phyloP scores from a whole-genome alignment of 2,113 vertebrate genomes.

The Eleginops maclovinus region DNA sequence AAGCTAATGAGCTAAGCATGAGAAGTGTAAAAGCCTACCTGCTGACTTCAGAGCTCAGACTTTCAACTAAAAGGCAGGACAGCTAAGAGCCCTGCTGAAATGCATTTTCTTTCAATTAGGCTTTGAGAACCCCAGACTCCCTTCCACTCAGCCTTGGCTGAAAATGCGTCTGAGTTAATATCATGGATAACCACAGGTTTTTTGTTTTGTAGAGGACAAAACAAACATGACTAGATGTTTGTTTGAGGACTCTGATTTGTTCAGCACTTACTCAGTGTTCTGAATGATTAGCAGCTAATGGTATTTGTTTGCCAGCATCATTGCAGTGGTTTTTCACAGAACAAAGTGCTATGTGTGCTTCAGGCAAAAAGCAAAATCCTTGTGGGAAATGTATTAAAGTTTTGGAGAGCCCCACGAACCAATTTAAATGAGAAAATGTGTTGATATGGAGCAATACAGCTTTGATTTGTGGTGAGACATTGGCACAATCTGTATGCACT shows the following conservation, averaged over 20 bases:
- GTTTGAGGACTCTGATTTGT: conserved; percentile 48
- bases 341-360: conserved; percentile 53
- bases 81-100: conserved; percentile 55
- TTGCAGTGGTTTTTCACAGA: conserved; percentile 30
- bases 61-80: conserved; percentile 53
- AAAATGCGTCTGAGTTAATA: conserved; percentile 33
- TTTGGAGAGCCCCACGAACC: conserved; percentile 36
- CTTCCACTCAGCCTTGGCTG: conserved; percentile 32
- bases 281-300: conserved; percentile 58
- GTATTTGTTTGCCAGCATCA: conserved; percentile 29
- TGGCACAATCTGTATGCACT: conserved; percentile 70
- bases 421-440: conserved; percentile 57
- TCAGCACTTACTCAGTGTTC: conserved; percentile 45
- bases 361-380: conserved; percentile 37
- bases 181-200: conserved; percentile 45
- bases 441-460: conserved; percentile 64
- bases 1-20: conserved; percentile 71
- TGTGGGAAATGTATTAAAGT: conserved; percentile 42
- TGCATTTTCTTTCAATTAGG: conserved; percentile 66
- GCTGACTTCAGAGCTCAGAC: conserved; percentile 64
- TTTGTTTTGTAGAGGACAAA: conserved; percentile 45
- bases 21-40: conserved; percentile 73
- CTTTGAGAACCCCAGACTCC: conserved; percentile 42
- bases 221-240: conserved; percentile 39
- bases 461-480: conserved; percentile 70